Evolutionary conservation across 30 jellyfish, hydroid and myxozoan species (phyloP).

Genomic region (Pseudorhiza aurosa): DNA sequence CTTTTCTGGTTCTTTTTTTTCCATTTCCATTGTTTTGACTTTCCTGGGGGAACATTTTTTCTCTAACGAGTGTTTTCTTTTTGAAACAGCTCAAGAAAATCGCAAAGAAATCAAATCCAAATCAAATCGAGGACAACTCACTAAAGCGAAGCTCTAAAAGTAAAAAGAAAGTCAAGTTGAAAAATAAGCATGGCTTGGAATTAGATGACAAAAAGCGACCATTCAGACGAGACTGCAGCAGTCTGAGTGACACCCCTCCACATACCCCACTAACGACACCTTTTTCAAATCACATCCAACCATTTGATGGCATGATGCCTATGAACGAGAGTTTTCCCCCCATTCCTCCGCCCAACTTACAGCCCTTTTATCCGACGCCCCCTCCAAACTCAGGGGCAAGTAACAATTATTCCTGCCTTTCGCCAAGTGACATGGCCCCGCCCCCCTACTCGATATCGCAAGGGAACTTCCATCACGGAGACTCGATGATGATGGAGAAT

Average conservation of each 20-base stretch:
- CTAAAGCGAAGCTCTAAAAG: conserved; percentile 25
- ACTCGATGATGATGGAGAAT: conserved; percentile 37
- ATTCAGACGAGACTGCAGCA: conserved; percentile 52
- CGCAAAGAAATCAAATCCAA: conserved; percentile 70
- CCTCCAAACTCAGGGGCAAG: conserved; percentile 48
- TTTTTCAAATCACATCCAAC: conserved; percentile 43
- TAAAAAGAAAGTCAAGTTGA: conserved; percentile 45
- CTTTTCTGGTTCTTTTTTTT: neutral
- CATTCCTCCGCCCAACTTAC: conserved; percentile 73
- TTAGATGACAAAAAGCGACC: conserved; percentile 52
- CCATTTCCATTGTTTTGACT: neutral
- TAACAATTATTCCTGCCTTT: conserved; percentile 10
- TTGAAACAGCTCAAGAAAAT: conserved; percentile 65
- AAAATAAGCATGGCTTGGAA: conserved; percentile 25
- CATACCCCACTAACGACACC: conserved; percentile 48
- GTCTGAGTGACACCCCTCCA: conserved; percentile 51
- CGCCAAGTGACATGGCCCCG: conserved; percentile 74
- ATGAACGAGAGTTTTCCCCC: conserved; percentile 46
- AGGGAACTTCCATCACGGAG: conserved; percentile 25
- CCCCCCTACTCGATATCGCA: conserved; percentile 61
- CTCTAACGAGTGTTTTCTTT: neutral
- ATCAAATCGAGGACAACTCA: conserved; percentile 22
- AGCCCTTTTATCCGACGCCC: conserved; percentile 74
- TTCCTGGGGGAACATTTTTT: neutral
- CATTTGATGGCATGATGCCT: conserved; percentile 48